These are phyloP conservation scores for Eunapius fragilis DNA, from an alignment of 37 sponge, comb jelly and placozoan genomes.

Conservation along the genomic window DNA sequence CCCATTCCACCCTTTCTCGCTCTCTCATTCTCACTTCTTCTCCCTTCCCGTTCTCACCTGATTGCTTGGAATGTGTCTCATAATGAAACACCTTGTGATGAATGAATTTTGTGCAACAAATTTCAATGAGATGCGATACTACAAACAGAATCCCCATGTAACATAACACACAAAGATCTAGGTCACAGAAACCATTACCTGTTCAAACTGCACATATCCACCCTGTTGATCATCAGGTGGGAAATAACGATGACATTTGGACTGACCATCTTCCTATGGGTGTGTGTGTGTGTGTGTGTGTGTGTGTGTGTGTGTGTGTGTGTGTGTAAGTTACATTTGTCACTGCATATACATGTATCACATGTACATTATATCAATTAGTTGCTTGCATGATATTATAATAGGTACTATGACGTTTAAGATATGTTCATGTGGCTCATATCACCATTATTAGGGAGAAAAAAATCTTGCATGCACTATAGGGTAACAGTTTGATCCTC, in stretches of 20 bases:
- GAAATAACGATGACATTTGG: constrained; percentile 80
- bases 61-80: constrained; percentile 71
- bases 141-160: neutral
- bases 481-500: too few relatives aligned
- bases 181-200: constrained; percentile 45
- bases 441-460: too few relatives aligned
- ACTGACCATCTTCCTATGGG: constrained; percentile 63
- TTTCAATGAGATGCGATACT: neutral
- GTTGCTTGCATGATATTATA: too few relatives aligned
- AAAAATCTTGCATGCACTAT: too few relatives aligned
- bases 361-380: too few relatives aligned
- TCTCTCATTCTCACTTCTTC: too few relatives aligned
- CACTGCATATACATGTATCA: too few relatives aligned
- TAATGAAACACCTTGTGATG: constrained; percentile 49
- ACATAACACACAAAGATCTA: too few relatives aligned
- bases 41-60: constrained; percentile 22
- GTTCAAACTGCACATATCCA: constrained; percentile 71
- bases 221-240: constrained; percentile 48
- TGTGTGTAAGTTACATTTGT: neutral
- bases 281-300: neutral
- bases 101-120: neutral
- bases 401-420: too few relatives aligned
- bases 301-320: neutral
- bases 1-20: too few relatives aligned
- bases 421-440: too few relatives aligned